These are phyloP conservation scores for Palaemon carinicauda DNA, from an alignment of 1,140 invertebrate genomes.

Conservation along the genomic window DNA sequence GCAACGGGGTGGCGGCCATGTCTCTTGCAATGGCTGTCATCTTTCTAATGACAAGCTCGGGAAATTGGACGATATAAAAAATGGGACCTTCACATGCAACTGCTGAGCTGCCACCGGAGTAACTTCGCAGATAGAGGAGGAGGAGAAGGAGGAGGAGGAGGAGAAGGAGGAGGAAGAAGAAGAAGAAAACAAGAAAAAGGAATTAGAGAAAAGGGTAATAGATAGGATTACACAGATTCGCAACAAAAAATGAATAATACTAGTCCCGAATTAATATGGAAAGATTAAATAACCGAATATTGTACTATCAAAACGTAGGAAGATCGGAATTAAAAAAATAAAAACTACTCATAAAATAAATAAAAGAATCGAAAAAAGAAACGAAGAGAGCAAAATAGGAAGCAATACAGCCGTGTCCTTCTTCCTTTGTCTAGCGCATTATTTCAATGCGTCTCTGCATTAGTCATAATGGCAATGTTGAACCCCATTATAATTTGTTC, in stretches of 20 bases:
- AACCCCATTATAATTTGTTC: no score
- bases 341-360: background rate
- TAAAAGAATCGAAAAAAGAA: background rate
- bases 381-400: no score
- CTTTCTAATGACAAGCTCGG: constrained; percentile 51
- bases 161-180: background rate
- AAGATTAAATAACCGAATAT: background rate
- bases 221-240: no score
- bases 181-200: background rate
- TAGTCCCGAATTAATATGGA: background rate
- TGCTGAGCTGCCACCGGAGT: background rate
- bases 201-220: background rate
- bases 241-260: background rate
- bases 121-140: background rate
- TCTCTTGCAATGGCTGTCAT: constrained; percentile 51
- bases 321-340: background rate
- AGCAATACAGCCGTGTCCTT: no score
- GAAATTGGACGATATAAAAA: constrained; percentile 52
- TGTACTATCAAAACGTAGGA: background rate
- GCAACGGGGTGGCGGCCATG: background rate
- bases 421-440: no score
- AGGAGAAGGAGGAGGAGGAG: background rate
- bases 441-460: no score
- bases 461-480: no score
- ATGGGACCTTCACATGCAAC: constrained; percentile 38